Conservation (phyloP, 2,113 vertebrate species). For the Saguinus imperator region DNA sequence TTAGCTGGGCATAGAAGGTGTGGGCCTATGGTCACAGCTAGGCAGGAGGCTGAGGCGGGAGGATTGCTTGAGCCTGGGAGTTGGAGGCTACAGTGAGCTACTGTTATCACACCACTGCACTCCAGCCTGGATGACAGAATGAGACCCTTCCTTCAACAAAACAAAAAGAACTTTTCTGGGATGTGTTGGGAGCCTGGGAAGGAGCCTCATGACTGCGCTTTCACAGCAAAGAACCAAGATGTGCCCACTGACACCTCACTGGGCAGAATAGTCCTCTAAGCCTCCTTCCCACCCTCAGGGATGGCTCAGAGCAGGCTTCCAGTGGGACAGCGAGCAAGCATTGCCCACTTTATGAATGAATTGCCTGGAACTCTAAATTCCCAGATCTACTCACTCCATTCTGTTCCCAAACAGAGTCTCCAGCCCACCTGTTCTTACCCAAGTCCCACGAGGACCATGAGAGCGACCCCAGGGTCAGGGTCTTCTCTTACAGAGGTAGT, state of each 20-base stretch:
- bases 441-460: background rate
- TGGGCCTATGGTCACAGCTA: too few species aligned
- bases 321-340: background rate
- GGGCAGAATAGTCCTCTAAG: background rate
- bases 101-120: too few species aligned
- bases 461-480: background rate
- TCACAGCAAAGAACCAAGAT: background rate
- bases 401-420: background rate
- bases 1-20: too few species aligned
- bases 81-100: too few species aligned
- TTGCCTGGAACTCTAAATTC: background rate
- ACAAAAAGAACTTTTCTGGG: background rate
- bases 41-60: too few species aligned
- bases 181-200: background rate
- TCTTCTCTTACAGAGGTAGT: background rate
- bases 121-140: too few species aligned
- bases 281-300: fast-evolving
- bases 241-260: background rate
- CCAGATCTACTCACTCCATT: background rate
- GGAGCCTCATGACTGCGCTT: too few species aligned
- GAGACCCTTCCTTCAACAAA: too few species aligned
- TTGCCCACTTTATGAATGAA: background rate
- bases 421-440: background rate
- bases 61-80: too few species aligned
- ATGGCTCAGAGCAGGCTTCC: background rate